A percentile compares a stretch with the other conserved stretches of the same genome.
phyloP scores from a whole-genome alignment of 2,888 invertebrate genomes.

The Drosophila hawaiiensis region DNA sequence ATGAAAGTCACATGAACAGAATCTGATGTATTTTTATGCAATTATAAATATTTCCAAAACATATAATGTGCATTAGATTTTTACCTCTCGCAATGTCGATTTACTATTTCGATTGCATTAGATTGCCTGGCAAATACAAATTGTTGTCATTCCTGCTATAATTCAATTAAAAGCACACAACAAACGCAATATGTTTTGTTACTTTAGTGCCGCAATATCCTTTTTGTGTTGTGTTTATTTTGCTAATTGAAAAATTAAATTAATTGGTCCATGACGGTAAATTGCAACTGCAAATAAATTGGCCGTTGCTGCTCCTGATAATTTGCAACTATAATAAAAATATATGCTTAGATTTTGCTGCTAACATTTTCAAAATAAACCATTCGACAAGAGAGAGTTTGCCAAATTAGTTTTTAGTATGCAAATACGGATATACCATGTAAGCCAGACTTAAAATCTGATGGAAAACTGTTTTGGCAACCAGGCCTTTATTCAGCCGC shows the following conservation, averaged over 20 bases:
- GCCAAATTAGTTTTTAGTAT: background rate
- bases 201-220: constrained; percentile 12
- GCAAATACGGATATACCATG: background rate
- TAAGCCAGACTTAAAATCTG: background rate
- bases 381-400: background rate
- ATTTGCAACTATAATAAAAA: constrained; percentile 14
- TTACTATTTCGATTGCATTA: constrained; percentile 9
- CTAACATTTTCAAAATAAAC: background rate
- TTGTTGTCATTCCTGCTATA: constrained; percentile 33
- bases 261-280: constrained; percentile 32
- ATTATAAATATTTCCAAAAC: background rate
- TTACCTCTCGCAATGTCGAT: background rate
- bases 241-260: constrained; percentile 66
- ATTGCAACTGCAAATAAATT: constrained; percentile 32
- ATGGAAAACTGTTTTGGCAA: background rate
- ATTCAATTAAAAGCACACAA: constrained; percentile 61
- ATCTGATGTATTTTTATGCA: background rate
- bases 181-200: constrained; percentile 33
- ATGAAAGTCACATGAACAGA: background rate
- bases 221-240: constrained; percentile 49
- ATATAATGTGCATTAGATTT: background rate
- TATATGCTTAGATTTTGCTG: constrained; percentile 3
- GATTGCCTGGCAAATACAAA: constrained; percentile 37
- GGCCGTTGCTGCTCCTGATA: constrained; percentile 4
- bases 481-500: background rate